phyloP scores from a whole-genome alignment of 2,888 invertebrate genomes.

The Morpho deidamia region DNA sequence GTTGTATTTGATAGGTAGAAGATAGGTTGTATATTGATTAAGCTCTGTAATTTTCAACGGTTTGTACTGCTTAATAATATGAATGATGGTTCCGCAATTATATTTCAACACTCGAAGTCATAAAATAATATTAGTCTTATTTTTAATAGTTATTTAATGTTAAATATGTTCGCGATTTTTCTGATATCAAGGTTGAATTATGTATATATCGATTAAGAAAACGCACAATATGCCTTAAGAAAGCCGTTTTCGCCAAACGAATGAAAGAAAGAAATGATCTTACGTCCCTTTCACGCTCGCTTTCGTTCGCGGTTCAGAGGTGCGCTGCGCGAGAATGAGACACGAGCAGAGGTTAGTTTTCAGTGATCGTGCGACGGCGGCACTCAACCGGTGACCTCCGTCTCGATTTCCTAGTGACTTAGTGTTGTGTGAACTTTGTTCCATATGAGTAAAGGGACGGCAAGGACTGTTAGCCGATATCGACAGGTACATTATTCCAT shows the following conservation, averaged over 20 bases:
- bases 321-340: conserved; percentile 45
- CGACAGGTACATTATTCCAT: conserved; percentile 23
- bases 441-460: conserved; percentile 17
- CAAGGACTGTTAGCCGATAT: conserved; percentile 15
- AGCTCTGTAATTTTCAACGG: too few relatives aligned
- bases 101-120: too few relatives aligned
- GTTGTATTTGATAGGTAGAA: too few relatives aligned
- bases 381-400: conserved; percentile 68
- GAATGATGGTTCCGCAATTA: too few relatives aligned
- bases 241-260: conserved; percentile 50
- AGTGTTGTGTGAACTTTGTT: conserved; percentile 47
- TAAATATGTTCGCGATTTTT: conserved; percentile 2
- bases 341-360: conserved; percentile 56
- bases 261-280: conserved; percentile 64
- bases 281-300: conserved; percentile 67
- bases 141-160: too few relatives aligned
- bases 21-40: too few relatives aligned
- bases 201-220: conserved; percentile 18
- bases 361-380: conserved; percentile 65
- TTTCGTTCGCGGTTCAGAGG: conserved; percentile 55
- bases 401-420: conserved; percentile 56
- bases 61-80: too few relatives aligned
- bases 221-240: conserved; percentile 25
- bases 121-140: too few relatives aligned
- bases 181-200: neutral